Evolutionary conservation across 2,113 vertebrate species (phyloP).

Genomic region (Scomber colias): DNA sequence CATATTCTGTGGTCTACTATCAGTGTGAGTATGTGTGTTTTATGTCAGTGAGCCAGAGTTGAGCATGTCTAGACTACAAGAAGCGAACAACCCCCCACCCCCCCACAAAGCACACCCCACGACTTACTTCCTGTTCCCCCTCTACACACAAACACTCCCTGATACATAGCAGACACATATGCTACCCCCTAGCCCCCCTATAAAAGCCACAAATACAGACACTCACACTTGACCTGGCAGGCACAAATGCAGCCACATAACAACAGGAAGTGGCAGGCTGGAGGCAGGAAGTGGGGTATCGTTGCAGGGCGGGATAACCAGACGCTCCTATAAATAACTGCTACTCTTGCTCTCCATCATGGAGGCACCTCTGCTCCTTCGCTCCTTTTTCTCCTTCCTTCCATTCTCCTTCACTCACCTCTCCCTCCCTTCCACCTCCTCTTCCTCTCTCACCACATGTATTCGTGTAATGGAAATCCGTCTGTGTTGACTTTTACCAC

Average conservation of each 20-base stretch:
- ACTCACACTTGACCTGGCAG: slow-evolving; percentile 39
- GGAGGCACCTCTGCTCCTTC: slow-evolving; percentile 43
- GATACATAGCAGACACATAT: slow-evolving; percentile 3
- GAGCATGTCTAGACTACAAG: slow-evolving; percentile 37
- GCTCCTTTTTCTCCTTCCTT: slow-evolving; percentile 58
- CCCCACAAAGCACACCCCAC: slow-evolving; percentile 13
- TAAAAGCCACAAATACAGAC: slow-evolving; percentile 16
- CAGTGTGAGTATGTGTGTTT: slow-evolving; percentile 7
- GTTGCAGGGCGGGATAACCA: slow-evolving; percentile 60
- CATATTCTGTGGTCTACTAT: too few relatives aligned
- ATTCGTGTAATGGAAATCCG: slow-evolving; percentile 46
- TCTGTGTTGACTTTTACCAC: slow-evolving; percentile 9
- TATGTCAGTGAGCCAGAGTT: slow-evolving; percentile 26
- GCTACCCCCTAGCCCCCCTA: too few relatives aligned
- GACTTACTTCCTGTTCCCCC: slow-evolving; percentile 37
- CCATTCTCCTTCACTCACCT: slow-evolving; percentile 10
- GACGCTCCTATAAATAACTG: slow-evolving; percentile 67
- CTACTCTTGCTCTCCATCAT: slow-evolving; percentile 14
- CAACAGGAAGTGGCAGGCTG: slow-evolving; percentile 76
- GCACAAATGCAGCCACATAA: slow-evolving; percentile 44
- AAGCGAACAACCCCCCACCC: background rate
- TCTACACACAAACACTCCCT: slow-evolving; percentile 25
- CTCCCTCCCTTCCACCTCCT: slow-evolving; percentile 51
- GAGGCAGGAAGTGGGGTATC: slow-evolving; percentile 68
- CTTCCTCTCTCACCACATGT: slow-evolving; percentile 43